Percentiles rank a stretch among this genome's conserved stretches.
These are phyloP conservation scores for Megastigmus dorsalis DNA, from an alignment of 2,888 invertebrate genomes.

Conservation along the genomic window DNA sequence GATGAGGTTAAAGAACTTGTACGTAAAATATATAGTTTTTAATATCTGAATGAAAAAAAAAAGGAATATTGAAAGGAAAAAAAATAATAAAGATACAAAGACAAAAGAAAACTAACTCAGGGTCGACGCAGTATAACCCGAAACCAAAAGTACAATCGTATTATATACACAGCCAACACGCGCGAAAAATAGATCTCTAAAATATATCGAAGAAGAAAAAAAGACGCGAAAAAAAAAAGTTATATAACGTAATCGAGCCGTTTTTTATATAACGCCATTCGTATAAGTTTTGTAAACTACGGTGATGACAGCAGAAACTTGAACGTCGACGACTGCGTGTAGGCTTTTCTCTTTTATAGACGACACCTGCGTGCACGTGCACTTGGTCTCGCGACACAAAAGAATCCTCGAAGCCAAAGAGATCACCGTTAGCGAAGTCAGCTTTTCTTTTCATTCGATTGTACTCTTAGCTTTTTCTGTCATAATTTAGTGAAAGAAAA, in stretches of 20 bases:
- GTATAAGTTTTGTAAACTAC: not conserved
- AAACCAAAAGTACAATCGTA: constrained; percentile 73
- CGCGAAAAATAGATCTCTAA: constrained; percentile 47
- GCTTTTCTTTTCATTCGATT: constrained; percentile 4
- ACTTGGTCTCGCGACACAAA: not conserved
- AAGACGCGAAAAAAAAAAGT: not conserved
- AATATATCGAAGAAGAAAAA: constrained; percentile 32
- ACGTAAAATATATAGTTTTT: constrained; percentile 43
- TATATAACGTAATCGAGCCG: constrained; percentile 27
- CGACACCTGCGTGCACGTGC: not conserved
- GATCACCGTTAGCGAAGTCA: not conserved
- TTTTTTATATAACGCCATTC: constrained; percentile 26
- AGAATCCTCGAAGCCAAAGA: constrained; percentile 53
- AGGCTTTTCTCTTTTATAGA: too few species aligned
- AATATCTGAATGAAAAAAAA: constrained; percentile 45
- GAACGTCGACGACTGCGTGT: constrained; percentile 6
- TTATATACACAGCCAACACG: constrained; percentile 71
- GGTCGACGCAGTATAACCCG: constrained; percentile 72
- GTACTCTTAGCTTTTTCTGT: not conserved
- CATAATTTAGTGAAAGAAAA: not conserved
- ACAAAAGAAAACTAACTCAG: constrained; percentile 73
- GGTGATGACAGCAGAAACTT: not conserved
- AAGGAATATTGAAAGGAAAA: not conserved
- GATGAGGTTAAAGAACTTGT: not conserved
- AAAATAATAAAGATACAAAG: constrained; percentile 51